phyloP scores from a whole-genome alignment of 2,113 vertebrate genomes.

The Odocoileus hemionus region DNA sequence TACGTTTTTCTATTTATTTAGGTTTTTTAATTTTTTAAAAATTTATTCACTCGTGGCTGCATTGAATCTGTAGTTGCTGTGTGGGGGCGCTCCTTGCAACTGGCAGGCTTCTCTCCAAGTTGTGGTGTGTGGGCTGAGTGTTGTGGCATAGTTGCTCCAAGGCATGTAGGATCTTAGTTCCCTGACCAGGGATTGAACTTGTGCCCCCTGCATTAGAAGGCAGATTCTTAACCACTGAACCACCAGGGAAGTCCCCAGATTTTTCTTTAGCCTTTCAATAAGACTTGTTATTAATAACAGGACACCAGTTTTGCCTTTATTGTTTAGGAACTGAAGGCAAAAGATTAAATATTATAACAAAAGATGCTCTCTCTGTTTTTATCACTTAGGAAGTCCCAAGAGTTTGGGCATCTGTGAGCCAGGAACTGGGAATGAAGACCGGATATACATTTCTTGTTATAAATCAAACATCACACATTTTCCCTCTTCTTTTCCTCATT shows the following conservation, averaged over 20 bases:
- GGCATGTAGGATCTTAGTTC: not conserved
- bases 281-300: not conserved
- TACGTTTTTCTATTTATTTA: not conserved
- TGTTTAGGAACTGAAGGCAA: not conserved
- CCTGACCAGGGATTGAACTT: not conserved
- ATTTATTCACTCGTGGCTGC: not conserved
- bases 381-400: not conserved
- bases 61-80: not conserved
- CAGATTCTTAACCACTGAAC: not conserved
- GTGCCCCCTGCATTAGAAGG: not conserved
- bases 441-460: not conserved
- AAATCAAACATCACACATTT: not conserved
- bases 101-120: not conserved
- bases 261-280: not conserved
- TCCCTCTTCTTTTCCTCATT: not conserved
- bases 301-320: not conserved
- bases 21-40: not conserved
- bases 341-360: not conserved
- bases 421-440: not conserved
- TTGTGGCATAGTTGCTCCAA: not conserved
- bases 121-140: not conserved
- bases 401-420: not conserved
- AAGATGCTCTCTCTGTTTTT: not conserved
- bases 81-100: rapidly evolving
- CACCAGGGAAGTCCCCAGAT: not conserved